Percentiles rank a stretch among this genome's conserved stretches.
These are phyloP conservation scores for Camptogramma bilineatum DNA, from an alignment of 2,888 invertebrate species.

Conservation along the genomic window DNA sequence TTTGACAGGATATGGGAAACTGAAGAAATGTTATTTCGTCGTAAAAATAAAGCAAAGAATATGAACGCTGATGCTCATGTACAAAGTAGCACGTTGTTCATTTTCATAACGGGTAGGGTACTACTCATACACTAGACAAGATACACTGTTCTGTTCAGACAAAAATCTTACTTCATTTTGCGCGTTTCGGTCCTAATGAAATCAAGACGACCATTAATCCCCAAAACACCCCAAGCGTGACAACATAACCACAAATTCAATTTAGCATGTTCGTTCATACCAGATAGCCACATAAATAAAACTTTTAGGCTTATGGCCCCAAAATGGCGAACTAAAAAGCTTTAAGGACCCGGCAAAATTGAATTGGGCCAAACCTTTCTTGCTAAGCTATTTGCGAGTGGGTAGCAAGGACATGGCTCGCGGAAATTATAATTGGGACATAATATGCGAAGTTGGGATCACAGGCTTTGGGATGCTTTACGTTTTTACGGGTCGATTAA, in stretches of 20 bases:
- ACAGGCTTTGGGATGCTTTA: constrained; percentile 54
- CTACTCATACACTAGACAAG: not conserved
- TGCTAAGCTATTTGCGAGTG: constrained; percentile 78
- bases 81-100: not conserved
- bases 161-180: constrained; percentile 6
- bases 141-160: not conserved
- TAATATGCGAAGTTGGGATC: constrained; percentile 73
- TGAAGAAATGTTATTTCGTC: constrained; percentile 7
- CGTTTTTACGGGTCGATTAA: constrained; percentile 59
- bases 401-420: constrained; percentile 66
- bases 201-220: constrained; percentile 32
- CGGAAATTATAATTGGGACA: constrained; percentile 78
- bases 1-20: constrained; percentile 16
- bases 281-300: constrained; percentile 55
- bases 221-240: constrained; percentile 30
- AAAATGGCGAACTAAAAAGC: constrained; percentile 71
- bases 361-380: constrained; percentile 74
- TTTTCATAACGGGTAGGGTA: not conserved
- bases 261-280: constrained; percentile 38
- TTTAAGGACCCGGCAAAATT: constrained; percentile 72
- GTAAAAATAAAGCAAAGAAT: constrained; percentile 6
- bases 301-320: constrained; percentile 63
- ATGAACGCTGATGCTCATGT: not conserved
- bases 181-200: constrained; percentile 25
- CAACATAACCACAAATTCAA: constrained; percentile 36